Evolutionary conservation across 1,140 invertebrate species (phyloP).

Genomic region (Melipona quadrifasciata): DNA sequence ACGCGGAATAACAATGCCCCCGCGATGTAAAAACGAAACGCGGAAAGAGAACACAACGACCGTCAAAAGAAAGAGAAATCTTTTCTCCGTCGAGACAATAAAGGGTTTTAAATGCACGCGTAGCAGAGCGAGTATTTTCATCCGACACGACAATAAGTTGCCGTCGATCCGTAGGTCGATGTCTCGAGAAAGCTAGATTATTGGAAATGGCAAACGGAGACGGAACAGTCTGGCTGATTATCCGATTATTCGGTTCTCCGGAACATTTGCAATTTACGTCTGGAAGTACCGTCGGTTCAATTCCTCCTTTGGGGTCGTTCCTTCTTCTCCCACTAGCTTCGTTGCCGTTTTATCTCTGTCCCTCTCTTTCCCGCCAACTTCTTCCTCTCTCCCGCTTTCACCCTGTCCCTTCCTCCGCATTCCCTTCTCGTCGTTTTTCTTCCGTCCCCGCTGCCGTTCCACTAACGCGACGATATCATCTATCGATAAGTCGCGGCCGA

Average conservation of each 20-base stretch:
- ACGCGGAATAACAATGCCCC: slow-evolving; percentile 4
- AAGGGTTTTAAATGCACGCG: slow-evolving; percentile 33
- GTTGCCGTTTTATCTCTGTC: slow-evolving; percentile 18
- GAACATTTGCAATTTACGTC: slow-evolving; percentile 77
- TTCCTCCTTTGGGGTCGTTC: slow-evolving; percentile 34
- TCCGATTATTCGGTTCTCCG: slow-evolving; percentile 79
- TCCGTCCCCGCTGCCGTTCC: not conserved
- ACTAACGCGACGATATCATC: not conserved
- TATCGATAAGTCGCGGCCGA: slow-evolving; percentile 40
- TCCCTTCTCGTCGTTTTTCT: not conserved
- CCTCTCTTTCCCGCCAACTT: not conserved
- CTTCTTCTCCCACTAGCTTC: slow-evolving; percentile 40
- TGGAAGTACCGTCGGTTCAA: slow-evolving; percentile 62
- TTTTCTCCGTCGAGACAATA: slow-evolving; percentile 15
- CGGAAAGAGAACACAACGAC: not conserved
- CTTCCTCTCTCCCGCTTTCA: not conserved
- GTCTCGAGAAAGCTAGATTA: slow-evolving; percentile 74
- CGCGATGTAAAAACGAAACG: not conserved
- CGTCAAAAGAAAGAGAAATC: not conserved
- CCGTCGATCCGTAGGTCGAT: slow-evolving; percentile 68
- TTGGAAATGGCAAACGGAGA: slow-evolving; percentile 78
- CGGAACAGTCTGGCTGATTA: slow-evolving; percentile 80
- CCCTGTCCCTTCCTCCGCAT: not conserved
- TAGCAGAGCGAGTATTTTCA: slow-evolving; percentile 54
- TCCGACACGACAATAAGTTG: slow-evolving; percentile 58